phyloP scores from a whole-genome alignment of 2,888 invertebrate genomes.

The Lissocephala sabroskyi region DNA sequence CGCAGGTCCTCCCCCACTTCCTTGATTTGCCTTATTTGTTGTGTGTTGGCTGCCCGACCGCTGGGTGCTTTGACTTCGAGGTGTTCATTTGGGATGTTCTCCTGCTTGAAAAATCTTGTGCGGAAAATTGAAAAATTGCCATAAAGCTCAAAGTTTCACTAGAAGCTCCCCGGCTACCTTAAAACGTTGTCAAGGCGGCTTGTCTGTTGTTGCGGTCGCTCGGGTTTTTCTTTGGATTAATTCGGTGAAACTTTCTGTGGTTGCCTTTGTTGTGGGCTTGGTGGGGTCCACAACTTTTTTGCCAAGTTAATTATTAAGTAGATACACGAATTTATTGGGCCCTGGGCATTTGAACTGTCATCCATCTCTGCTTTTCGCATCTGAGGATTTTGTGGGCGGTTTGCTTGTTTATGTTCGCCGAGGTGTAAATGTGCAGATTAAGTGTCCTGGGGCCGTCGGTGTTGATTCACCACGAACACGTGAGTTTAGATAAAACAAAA shows the following conservation, averaged over 20 bases:
- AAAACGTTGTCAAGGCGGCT: neutral
- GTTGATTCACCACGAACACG: no score
- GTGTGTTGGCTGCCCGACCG: no score
- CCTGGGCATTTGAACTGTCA: no score
- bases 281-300: conserved; percentile 35
- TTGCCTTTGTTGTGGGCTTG: no score
- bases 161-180: no score
- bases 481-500: no score
- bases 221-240: neutral
- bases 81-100: neutral
- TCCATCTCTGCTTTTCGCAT: neutral
- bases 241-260: no score
- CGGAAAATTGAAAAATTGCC: neutral
- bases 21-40: no score
- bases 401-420: conserved; percentile 46
- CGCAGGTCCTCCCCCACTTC: neutral
- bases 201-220: neutral
- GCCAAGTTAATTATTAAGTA: conserved; percentile 61
- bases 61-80: conserved; percentile 14
- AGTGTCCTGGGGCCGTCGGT: conserved; percentile 37
- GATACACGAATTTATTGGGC: conserved; percentile 58
- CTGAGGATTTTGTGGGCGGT: neutral
- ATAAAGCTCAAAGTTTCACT: neutral
- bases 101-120: conserved; percentile 23
- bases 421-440: conserved; percentile 66